These are phyloP conservation scores for Danaus melanippus DNA, from an alignment of 1,140 invertebrate species.

Conservation along the genomic window DNA sequence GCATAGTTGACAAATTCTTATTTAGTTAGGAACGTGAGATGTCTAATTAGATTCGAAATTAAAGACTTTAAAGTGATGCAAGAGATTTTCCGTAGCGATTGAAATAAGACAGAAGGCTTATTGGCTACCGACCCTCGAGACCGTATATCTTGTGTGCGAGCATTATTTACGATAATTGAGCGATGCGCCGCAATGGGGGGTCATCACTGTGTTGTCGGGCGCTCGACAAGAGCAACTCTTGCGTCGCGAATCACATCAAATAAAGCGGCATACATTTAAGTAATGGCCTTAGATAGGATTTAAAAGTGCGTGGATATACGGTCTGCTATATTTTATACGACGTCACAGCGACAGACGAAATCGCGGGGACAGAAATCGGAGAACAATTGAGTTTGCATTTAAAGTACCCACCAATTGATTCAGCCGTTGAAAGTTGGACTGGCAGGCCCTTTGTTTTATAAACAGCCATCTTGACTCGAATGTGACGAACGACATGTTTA, in stretches of 20 bases:
- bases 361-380: conserved; percentile 50
- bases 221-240: conserved; percentile 67
- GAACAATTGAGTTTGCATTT: conserved; percentile 72
- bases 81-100: conserved; percentile 33
- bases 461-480: conserved; percentile 57
- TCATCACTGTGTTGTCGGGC: conserved; percentile 65
- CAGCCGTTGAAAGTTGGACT: conserved; percentile 66
- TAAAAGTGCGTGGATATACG: conserved; percentile 63
- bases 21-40: conserved; percentile 40
- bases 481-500: conserved; percentile 71
- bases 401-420: conserved; percentile 69
- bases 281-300: conserved; percentile 70
- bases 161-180: conserved; percentile 73
- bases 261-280: conserved; percentile 69
- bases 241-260: conserved; percentile 69
- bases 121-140: conserved; percentile 57
- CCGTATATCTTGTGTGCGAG: conserved; percentile 68
- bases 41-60: conserved; percentile 24
- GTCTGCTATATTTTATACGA: conserved; percentile 61
- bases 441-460: conserved; percentile 69
- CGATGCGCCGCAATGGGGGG: conserved; percentile 69
- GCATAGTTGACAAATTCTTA: conserved; percentile 53
- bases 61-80: conserved; percentile 34
- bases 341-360: conserved; percentile 52
- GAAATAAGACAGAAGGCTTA: conserved; percentile 38